Percentiles rank a stretch among this genome's conserved stretches.
phyloP scores from a whole-genome alignment of 2,888 invertebrate genomes.

The Ichneumon xanthorius region DNA sequence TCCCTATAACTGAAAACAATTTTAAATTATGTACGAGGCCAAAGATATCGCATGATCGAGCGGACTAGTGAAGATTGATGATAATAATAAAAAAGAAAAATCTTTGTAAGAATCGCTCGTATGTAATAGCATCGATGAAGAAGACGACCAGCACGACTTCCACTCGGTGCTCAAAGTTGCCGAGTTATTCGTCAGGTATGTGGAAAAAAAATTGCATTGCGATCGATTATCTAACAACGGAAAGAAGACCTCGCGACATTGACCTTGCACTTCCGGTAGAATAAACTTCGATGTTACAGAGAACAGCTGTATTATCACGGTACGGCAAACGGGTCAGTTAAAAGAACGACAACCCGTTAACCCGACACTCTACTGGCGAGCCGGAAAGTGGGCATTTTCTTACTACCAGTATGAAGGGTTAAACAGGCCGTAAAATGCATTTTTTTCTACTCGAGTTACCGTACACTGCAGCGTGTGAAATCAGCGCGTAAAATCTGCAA shows the following conservation, averaged over 20 bases:
- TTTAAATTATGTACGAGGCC: slow-evolving; percentile 30
- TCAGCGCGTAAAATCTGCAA: not conserved
- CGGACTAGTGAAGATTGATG: not conserved
- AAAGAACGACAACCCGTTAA: not conserved
- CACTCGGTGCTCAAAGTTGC: not conserved
- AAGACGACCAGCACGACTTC: slow-evolving; percentile 4
- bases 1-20: slow-evolving; percentile 25
- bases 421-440: not conserved
- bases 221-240: slow-evolving; percentile 35
- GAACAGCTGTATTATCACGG: not conserved
- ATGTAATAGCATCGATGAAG: slow-evolving; percentile 19
- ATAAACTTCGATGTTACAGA: not conserved
- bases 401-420: not conserved
- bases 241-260: slow-evolving; percentile 41
- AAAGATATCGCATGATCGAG: slow-evolving; percentile 37
- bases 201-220: slow-evolving; percentile 68
- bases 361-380: not conserved
- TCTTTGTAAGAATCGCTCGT: slow-evolving; percentile 35
- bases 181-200: slow-evolving; percentile 40
- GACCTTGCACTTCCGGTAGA: slow-evolving; percentile 51
- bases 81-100: slow-evolving; percentile 29
- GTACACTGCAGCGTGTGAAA: not conserved
- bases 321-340: not conserved
- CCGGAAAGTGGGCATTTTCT: not conserved
- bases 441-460: not conserved